Evolutionary conservation across 2,113 vertebrate genomes (phyloP).

Genomic region (Hypomesus transpacificus): DNA sequence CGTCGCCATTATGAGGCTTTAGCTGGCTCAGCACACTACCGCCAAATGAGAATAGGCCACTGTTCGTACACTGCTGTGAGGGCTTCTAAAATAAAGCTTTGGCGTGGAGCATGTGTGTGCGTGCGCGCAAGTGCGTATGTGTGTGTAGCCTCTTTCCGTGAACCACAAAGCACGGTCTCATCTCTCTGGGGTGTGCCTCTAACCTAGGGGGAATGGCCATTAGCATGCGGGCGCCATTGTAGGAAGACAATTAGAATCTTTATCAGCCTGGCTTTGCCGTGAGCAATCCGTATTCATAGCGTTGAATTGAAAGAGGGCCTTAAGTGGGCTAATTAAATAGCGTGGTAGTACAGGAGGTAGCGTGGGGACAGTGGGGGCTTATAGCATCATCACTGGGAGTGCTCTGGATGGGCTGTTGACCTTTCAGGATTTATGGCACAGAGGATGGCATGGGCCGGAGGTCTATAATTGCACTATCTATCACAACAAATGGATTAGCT

Average conservation of each 20-base stretch:
- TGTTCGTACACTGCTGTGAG: conserved; percentile 18
- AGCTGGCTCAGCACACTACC: conserved; percentile 60
- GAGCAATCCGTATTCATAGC: conserved; percentile 69
- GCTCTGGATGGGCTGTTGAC: conserved; percentile 65
- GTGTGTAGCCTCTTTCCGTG: conserved; percentile 39
- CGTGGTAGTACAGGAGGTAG: conserved; percentile 47
- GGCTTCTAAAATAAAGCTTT: conserved; percentile 49
- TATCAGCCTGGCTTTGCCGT: conserved; percentile 63
- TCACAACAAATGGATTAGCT: conserved; percentile 50
- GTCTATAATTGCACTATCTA: conserved; percentile 58
- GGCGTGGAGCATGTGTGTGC: conserved; percentile 41
- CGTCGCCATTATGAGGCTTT: conserved; percentile 47
- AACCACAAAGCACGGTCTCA: conserved; percentile 43
- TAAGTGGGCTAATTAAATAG: conserved; percentile 72
- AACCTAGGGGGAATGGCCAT: conserved; percentile 66
- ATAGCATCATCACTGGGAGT: conserved; percentile 53
- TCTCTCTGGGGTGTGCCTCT: conserved; percentile 58
- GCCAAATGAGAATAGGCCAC: conserved; percentile 50
- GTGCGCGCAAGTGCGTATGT: conserved; percentile 18
- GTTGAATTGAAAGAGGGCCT: conserved; percentile 64
- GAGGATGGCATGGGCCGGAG: conserved; percentile 43
- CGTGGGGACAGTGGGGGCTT: conserved; percentile 45
- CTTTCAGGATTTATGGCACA: conserved; percentile 63
- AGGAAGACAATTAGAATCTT: conserved; percentile 75
- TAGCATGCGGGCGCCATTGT: conserved; percentile 72